Evolutionary conservation across 2,797 vertebrate species (phyloP).

Genomic region (Simalia tracyae): DNA sequence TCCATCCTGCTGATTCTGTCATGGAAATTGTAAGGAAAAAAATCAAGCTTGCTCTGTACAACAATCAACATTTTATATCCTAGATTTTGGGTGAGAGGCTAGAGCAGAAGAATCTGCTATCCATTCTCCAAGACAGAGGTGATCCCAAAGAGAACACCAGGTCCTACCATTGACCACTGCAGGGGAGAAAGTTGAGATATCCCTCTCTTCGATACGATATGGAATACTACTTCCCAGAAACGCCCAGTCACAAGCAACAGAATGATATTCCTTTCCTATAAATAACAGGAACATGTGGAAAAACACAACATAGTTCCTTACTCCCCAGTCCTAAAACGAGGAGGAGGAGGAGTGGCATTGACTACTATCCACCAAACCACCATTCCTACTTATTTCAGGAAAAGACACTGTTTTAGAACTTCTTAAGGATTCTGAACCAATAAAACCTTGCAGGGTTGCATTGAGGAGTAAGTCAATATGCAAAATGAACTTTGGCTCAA

Average conservation of each 20-base stretch:
- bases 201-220: too few species aligned
- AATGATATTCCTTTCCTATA: too few species aligned
- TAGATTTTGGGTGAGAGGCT: background rate
- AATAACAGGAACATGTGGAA: too few species aligned
- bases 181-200: too few species aligned
- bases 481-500: background rate
- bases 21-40: conserved; percentile 3
- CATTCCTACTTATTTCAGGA: background rate
- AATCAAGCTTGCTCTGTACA: background rate
- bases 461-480: background rate
- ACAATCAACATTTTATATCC: background rate
- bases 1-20: background rate
- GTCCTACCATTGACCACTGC: too few species aligned
- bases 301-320: too few species aligned
- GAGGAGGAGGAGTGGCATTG: background rate
- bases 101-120: background rate
- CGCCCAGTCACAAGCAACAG: too few species aligned
- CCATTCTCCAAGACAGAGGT: background rate
- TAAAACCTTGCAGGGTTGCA: background rate
- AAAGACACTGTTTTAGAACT: background rate
- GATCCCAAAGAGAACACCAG: too few species aligned
- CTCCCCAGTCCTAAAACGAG: background rate
- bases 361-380: background rate
- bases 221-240: too few species aligned
- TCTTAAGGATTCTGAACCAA: background rate